These are phyloP conservation scores for Phrixothrix hirtus DNA, from an alignment of 2,888 invertebrate species.

Conservation along the genomic window DNA sequence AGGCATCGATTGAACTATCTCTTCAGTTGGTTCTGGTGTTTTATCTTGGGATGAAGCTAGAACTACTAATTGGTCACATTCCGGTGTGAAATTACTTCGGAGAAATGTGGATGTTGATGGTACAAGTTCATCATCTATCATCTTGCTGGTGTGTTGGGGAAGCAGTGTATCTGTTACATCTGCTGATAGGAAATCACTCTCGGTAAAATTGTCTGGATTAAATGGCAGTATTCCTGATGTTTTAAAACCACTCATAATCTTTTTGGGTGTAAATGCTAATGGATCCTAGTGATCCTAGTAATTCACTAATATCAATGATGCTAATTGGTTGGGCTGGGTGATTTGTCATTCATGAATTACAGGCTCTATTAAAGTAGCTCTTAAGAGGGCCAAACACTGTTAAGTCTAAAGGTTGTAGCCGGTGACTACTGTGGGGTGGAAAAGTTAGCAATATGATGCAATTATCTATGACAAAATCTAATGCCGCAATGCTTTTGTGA, in stretches of 20 bases:
- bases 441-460: conserved; percentile 18
- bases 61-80: no score
- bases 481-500: conserved; percentile 18
- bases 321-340: conserved; percentile 13
- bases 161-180: conserved; percentile 2
- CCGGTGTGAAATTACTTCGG: no score
- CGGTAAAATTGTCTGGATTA: no score
- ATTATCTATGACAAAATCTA: conserved; percentile 24
- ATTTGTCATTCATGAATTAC: conserved; percentile 11
- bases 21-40: no score
- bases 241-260: conserved; percentile 17
- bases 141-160: no score
- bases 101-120: no score
- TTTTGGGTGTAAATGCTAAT: conserved; percentile 8
- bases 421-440: conserved; percentile 31
- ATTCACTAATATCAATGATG: conserved; percentile 21
- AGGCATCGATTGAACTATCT: no score
- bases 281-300: conserved; percentile 19
- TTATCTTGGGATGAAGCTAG: no score
- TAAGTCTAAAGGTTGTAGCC: conserved; percentile 20
- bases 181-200: neutral
- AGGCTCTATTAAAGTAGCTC: conserved; percentile 7
- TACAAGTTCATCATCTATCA: no score
- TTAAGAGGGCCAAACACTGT: conserved; percentile 19
- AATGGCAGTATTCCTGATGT: no score